phyloP scores from a whole-genome alignment of 2,113 vertebrate species.

The Piprites chloris region DNA sequence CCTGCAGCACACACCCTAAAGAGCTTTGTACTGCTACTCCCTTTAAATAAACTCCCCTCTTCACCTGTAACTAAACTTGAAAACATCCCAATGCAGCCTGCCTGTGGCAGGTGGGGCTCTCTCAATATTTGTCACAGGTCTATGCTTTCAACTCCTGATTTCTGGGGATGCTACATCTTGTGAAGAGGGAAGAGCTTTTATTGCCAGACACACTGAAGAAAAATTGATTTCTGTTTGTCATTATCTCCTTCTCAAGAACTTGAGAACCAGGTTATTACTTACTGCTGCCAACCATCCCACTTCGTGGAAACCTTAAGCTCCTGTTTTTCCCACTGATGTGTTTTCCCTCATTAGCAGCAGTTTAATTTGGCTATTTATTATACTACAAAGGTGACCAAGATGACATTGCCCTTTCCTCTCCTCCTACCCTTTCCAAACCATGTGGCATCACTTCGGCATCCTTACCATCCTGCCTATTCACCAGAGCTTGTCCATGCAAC shows the following conservation, averaged over 20 bases:
- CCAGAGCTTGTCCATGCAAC: background rate
- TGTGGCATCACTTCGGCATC: background rate
- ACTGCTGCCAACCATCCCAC: background rate
- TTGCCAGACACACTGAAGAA: background rate
- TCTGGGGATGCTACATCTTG: background rate
- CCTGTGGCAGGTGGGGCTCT: background rate
- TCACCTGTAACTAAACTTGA: background rate
- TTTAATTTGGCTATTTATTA: background rate
- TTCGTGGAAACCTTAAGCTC: background rate
- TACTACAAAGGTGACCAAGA: background rate
- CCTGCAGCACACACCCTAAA: background rate
- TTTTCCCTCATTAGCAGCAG: background rate
- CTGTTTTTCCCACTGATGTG: background rate
- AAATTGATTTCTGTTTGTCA: background rate
- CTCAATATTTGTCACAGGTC: background rate
- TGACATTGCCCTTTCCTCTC: fast-evolving
- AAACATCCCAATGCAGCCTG: background rate
- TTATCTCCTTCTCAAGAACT: background rate
- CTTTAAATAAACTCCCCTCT: background rate
- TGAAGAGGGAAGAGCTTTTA: background rate
- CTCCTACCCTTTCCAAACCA: background rate
- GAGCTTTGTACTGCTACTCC: background rate
- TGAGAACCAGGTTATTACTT: background rate
- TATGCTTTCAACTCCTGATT: background rate
- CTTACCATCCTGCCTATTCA: background rate